Percentiles rank a stretch among this genome's conserved stretches.
Evolutionary conservation across 2,888 invertebrate genomes (phyloP).

Genomic region (Xestoiulus laeticollis): DNA sequence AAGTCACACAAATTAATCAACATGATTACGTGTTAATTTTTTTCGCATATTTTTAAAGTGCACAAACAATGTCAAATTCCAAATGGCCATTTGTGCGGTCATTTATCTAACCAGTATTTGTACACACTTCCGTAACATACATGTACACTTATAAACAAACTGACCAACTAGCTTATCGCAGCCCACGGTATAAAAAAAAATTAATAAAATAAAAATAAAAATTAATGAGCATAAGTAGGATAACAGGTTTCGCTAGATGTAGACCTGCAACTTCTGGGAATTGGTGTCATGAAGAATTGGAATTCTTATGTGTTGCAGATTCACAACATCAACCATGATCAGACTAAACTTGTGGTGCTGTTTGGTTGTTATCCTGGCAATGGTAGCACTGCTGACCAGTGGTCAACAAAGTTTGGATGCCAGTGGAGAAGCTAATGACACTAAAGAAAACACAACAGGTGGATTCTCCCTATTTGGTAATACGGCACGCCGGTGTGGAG

Average conservation of each 20-base stretch:
- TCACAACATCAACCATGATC: not conserved
- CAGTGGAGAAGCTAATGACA: not conserved
- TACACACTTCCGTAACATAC: too few relatives aligned
- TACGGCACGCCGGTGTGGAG: not conserved
- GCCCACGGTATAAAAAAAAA: too few relatives aligned
- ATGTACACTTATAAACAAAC: too few relatives aligned
- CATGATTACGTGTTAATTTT: too few relatives aligned
- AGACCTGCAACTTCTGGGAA: not conserved
- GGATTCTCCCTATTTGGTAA: not conserved
- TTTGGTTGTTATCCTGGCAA: not conserved
- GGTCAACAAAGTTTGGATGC: not conserved
- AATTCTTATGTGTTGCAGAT: not conserved
- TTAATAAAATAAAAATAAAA: not conserved
- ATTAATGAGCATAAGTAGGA: not conserved
- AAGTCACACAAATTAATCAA: too few relatives aligned
- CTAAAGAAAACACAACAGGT: not conserved
- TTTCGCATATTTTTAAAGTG: too few relatives aligned
- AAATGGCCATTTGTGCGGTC: too few relatives aligned
- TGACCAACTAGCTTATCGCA: too few relatives aligned
- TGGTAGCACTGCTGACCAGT: not conserved
- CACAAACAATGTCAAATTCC: too few relatives aligned
- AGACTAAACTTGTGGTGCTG: not conserved
- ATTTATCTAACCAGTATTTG: too few relatives aligned
- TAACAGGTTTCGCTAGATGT: not conserved
- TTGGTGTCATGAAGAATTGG: not conserved